phyloP scores from a whole-genome alignment of 2,113 vertebrate species.

The Cyprinus carpio region DNA sequence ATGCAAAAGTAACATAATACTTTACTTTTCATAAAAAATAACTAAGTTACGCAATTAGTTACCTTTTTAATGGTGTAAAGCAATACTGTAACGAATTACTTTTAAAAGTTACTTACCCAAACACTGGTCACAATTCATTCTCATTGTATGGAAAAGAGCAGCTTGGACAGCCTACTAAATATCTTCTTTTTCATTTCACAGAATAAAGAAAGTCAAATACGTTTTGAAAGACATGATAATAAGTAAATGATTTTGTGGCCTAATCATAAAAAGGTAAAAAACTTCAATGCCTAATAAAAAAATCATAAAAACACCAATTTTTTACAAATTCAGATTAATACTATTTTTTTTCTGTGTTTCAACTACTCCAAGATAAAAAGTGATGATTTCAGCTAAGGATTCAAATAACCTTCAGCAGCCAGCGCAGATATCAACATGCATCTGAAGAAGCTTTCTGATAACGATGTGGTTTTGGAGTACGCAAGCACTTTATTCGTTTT shows the following conservation, averaged over 20 bases:
- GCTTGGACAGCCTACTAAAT: background rate
- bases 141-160: background rate
- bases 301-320: no score
- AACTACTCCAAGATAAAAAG: slow-evolving; percentile 35
- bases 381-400: background rate
- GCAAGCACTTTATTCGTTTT: slow-evolving; percentile 60
- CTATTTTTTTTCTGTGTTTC: background rate
- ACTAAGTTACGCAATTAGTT: no score
- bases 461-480: slow-evolving; percentile 45
- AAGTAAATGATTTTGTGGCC: background rate
- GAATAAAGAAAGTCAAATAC: background rate
- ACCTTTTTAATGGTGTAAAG: no score
- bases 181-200: background rate
- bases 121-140: background rate
- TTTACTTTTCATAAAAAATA: no score
- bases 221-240: background rate
- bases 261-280: background rate
- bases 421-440: slow-evolving; percentile 12
- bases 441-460: slow-evolving; percentile 35
- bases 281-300: no score
- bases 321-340: no score
- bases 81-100: no score
- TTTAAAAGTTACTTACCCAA: no score
- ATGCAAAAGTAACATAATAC: no score
- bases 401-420: slow-evolving; percentile 20